Evolutionary conservation across 1,140 invertebrate genomes (phyloP).

Genomic region (Anastrepha ludens): DNA sequence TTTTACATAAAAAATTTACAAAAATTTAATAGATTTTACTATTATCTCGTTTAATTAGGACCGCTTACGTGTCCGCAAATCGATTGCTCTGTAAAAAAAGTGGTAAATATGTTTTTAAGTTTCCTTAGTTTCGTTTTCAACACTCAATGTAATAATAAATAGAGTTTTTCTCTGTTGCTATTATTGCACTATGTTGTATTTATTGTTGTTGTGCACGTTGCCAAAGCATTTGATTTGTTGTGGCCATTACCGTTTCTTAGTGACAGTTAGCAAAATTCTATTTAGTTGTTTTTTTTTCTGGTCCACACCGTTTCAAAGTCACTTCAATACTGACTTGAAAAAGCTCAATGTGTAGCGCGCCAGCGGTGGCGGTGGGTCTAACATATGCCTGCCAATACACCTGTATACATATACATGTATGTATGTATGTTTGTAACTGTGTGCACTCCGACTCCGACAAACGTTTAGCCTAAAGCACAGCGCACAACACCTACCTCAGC

Average conservation of each 20-base stretch:
- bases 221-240: conserved; percentile 32
- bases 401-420: neutral
- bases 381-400: neutral
- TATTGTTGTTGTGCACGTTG: conserved; percentile 31
- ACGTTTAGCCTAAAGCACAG: neutral
- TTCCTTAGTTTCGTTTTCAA: neutral
- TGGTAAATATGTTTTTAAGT: neutral
- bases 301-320: conserved; percentile 48
- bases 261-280: neutral
- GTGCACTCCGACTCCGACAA: too few relatives aligned
- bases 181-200: conserved; percentile 37
- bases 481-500: neutral
- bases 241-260: conserved; percentile 35
- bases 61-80: neutral
- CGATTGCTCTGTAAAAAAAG: conserved; percentile 6
- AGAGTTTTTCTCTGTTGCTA: conserved; percentile 10
- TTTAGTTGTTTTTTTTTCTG: neutral
- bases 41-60: neutral
- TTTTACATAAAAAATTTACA: neutral
- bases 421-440: neutral
- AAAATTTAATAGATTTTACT: neutral
- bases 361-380: neutral
- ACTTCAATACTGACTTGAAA: conserved; percentile 32
- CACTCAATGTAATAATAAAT: neutral
- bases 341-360: conserved; percentile 7